A percentile compares a stretch with the other conserved stretches of the same genome.
Conservation (phyloP, 1,140 invertebrate species). For the Maniola jurtina region DNA sequence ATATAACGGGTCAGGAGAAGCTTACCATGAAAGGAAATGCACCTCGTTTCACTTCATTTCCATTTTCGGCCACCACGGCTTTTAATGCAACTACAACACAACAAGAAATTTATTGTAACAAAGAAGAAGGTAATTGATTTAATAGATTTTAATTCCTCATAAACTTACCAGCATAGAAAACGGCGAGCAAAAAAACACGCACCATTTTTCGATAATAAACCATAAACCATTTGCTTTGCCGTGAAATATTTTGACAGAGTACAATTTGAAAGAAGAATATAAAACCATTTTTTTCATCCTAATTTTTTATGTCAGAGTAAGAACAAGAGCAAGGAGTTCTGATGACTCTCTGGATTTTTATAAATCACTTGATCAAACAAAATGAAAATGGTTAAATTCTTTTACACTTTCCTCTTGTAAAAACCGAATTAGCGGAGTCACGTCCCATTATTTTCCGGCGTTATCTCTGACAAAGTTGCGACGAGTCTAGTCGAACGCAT, state of each 20-base stretch:
- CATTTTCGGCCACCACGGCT: conserved; percentile 40
- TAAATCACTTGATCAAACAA: conserved; percentile 17
- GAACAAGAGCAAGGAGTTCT: conserved; percentile 16
- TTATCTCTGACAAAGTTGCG: conserved; percentile 73
- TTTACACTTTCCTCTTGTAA: conserved; percentile 50
- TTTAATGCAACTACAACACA: conserved; percentile 18
- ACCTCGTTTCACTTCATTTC: conserved; percentile 53
- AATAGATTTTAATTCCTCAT: conserved; percentile 13
- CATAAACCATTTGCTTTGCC: conserved; percentile 37
- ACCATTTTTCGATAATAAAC: conserved; percentile 37
- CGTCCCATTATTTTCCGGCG: conserved; percentile 71
- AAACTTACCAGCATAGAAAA: conserved; percentile 48
- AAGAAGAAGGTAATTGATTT: not conserved
- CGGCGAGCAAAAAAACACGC: conserved; percentile 40
- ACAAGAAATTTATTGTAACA: conserved; percentile 16
- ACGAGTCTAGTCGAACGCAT: conserved; percentile 66
- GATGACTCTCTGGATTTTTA: conserved; percentile 6
- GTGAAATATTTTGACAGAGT: conserved; percentile 47
- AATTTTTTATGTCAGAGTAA: conserved; percentile 7
- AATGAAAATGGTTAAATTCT: conserved; percentile 41
- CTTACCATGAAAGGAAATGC: conserved; percentile 60
- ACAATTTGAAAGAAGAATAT: conserved; percentile 64
- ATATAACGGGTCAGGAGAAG: not conserved
- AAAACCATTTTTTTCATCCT: conserved; percentile 27
- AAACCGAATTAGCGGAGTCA: conserved; percentile 71